Percentiles rank a stretch among this genome's conserved stretches.
Evolutionary conservation across 2,888 invertebrate species (phyloP).

Genomic region (Cerceris rybyensis): DNA sequence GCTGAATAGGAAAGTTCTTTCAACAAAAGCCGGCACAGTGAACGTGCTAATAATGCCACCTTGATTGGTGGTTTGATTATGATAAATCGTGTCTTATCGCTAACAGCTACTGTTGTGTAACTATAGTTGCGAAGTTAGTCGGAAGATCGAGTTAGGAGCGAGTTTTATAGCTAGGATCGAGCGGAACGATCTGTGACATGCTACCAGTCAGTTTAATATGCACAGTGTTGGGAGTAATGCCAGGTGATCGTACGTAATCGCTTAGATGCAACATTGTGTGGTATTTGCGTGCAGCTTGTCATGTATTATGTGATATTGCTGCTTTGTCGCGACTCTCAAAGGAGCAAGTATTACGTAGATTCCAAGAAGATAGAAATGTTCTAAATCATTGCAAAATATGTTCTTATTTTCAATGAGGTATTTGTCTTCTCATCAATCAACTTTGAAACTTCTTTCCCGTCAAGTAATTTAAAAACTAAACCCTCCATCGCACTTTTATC

Average conservation of each 20-base stretch:
- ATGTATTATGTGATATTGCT: neutral
- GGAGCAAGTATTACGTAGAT: neutral
- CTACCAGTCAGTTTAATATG: slow-evolving; percentile 56
- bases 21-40: slow-evolving; percentile 11
- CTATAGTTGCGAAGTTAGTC: slow-evolving; percentile 24
- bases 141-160: slow-evolving; percentile 23
- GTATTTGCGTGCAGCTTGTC: neutral
- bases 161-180: slow-evolving; percentile 40
- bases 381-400: neutral
- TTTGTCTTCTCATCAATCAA: no score
- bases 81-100: slow-evolving; percentile 55
- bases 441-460: no score
- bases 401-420: no score
- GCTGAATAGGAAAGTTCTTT: neutral
- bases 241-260: slow-evolving; percentile 29
- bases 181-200: slow-evolving; percentile 41
- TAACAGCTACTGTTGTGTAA: slow-evolving; percentile 20
- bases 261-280: slow-evolving; percentile 18
- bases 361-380: neutral
- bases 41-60: slow-evolving; percentile 43
- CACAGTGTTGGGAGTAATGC: slow-evolving; percentile 37
- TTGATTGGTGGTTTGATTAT: slow-evolving; percentile 46
- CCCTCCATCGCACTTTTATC: no score
- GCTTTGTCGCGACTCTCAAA: neutral
- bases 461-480: no score